Evolutionary conservation across 2,888 invertebrate species (phyloP).

Genomic region (Apodemia duryi): DNA sequence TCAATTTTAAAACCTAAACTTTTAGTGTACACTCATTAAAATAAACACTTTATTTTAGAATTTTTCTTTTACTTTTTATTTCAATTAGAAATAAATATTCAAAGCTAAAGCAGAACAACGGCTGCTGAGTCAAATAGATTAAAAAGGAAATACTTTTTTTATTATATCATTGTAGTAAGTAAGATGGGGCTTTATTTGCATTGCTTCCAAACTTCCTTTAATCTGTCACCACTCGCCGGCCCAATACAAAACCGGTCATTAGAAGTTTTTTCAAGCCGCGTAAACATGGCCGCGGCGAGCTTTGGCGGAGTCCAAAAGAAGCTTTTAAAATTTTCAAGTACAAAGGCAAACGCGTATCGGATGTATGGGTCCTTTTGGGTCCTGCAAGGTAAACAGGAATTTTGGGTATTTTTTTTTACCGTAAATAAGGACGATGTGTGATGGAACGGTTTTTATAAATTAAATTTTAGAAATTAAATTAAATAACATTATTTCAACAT

Average conservation of each 20-base stretch:
- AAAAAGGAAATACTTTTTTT: no score
- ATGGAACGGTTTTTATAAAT: background rate
- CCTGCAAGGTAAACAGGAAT: background rate
- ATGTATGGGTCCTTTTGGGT: conserved; percentile 8
- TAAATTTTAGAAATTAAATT: background rate
- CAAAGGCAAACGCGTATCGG: conserved; percentile 7
- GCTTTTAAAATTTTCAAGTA: conserved; percentile 3
- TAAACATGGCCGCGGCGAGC: conserved; percentile 1
- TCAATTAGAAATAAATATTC: no score
- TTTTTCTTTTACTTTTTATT: no score
- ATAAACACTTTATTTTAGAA: no score
- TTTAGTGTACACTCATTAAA: no score
- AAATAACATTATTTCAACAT: no score
- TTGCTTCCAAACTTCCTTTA: background rate
- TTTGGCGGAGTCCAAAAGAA: conserved; percentile 3
- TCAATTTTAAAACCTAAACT: no score
- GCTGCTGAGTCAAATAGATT: no score
- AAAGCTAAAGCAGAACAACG: no score
- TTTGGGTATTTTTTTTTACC: background rate
- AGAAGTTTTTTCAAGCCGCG: background rate
- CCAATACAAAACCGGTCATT: conserved; percentile 4
- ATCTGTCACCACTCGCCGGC: background rate
- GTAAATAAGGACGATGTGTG: background rate
- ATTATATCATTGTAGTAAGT: background rate
- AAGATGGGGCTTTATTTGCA: background rate